Percentiles rank a stretch among this genome's conserved stretches.
Conservation (phyloP, 2,113 vertebrate species). For the Coturnix japonica region DNA sequence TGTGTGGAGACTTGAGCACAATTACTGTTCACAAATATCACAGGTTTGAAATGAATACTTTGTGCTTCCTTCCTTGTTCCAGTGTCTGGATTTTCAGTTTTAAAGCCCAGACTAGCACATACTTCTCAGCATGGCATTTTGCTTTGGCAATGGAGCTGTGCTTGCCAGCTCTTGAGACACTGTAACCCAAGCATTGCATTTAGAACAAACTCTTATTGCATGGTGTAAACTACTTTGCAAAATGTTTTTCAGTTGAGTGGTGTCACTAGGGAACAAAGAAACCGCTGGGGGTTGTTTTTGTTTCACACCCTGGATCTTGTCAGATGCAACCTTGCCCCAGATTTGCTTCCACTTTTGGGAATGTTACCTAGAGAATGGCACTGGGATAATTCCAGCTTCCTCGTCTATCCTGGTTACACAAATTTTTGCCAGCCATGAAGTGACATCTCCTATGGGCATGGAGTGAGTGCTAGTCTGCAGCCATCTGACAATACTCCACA, state of each 20-base stretch:
- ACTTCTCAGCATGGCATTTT: neutral
- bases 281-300: neutral
- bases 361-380: neutral
- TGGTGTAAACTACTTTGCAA: neutral
- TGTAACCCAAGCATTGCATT: neutral
- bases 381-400: slow-evolving; percentile 21
- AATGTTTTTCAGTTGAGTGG: neutral
- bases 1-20: fast-evolving
- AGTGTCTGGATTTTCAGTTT: neutral
- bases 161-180: slow-evolving; percentile 18
- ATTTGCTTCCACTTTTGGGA: neutral
- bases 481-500: neutral
- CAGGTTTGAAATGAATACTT: neutral
- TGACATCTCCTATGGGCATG: neutral
- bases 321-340: neutral
- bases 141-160: neutral
- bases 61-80: neutral
- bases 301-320: neutral
- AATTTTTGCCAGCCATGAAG: slow-evolving; percentile 14
- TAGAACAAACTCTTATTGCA: neutral
- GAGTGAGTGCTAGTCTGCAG: fast-evolving
- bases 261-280: neutral
- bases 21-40: neutral
- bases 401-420: slow-evolving; percentile 16
- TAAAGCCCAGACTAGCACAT: neutral